phyloP scores from a whole-genome alignment of 2,888 invertebrate species.

The Seira ritae region DNA sequence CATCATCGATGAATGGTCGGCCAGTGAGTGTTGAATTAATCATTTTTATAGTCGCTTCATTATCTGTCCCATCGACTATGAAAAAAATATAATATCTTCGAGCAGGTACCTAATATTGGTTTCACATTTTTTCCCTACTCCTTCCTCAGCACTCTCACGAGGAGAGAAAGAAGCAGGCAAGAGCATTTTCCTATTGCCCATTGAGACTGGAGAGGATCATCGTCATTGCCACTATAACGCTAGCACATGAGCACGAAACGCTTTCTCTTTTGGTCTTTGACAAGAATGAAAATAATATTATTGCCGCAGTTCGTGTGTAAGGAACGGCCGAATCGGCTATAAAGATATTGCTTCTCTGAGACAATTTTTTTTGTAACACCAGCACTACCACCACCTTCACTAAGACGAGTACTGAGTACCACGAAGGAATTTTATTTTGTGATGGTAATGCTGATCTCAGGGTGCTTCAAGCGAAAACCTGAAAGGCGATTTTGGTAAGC shows the following conservation, averaged over 20 bases:
- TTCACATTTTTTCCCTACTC: too few species aligned
- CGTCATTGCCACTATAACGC: constrained; percentile 13
- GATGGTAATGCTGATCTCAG: not conserved
- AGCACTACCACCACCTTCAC: too few species aligned
- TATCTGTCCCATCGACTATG: constrained; percentile 67
- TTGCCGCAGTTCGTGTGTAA: not conserved
- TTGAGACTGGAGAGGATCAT: not conserved
- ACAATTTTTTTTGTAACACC: too few species aligned
- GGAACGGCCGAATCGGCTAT: too few species aligned
- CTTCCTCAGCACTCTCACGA: too few species aligned
- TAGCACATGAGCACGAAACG: not conserved
- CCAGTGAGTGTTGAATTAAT: constrained; percentile 65
- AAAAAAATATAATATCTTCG: constrained; percentile 44
- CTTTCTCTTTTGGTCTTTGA: constrained; percentile 13
- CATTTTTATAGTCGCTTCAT: constrained; percentile 73
- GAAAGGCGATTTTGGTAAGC: not conserved
- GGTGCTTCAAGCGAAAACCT: not conserved
- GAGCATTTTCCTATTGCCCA: not conserved
- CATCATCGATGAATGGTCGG: constrained; percentile 67
- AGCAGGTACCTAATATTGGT: constrained; percentile 8
- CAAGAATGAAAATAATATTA: constrained; percentile 15
- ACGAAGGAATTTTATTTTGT: constrained; percentile 2
- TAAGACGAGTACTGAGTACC: not conserved
- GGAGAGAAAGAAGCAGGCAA: too few species aligned
- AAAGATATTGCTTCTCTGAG: too few species aligned